Evolutionary conservation across 1,140 invertebrate species (phyloP).

Genomic region (Drosophila navojoa): DNA sequence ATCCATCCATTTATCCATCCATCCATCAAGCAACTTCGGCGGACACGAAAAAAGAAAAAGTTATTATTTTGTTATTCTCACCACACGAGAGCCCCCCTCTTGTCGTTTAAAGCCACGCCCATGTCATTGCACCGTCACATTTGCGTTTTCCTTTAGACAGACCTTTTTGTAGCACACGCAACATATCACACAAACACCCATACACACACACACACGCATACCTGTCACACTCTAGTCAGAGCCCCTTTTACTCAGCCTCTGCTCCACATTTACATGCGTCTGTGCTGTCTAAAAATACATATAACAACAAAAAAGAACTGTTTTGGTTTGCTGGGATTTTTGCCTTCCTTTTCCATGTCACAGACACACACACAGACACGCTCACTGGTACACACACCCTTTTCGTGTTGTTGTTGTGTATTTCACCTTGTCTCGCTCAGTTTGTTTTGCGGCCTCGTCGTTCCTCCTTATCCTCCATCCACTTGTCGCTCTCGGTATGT

Average conservation of each 20-base stretch:
- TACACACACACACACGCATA: conserved; percentile 16
- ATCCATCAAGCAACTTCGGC: conserved; percentile 4
- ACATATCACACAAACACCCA: conserved; percentile 21
- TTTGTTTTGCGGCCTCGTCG: conserved; percentile 46
- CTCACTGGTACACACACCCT: conserved; percentile 12
- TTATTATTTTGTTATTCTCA: not conserved
- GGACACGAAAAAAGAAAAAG: not conserved
- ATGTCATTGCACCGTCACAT: conserved; percentile 67
- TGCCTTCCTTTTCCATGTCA: not conserved
- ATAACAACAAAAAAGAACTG: not conserved
- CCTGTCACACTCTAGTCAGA: conserved; percentile 17
- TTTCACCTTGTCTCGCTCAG: conserved; percentile 36
- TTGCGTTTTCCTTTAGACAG: conserved; percentile 43
- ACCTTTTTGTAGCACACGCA: conserved; percentile 46
- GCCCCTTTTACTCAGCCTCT: conserved; percentile 5
- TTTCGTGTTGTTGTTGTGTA: conserved; percentile 53
- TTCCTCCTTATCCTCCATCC: conserved; percentile 1
- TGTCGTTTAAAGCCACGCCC: conserved; percentile 29
- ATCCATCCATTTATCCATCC: not conserved
- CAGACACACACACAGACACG: conserved; percentile 13
- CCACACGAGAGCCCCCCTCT: not conserved
- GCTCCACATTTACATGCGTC: conserved; percentile 15
- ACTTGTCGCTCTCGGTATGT: conserved; percentile 48
- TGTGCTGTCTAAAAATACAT: conserved; percentile 18
- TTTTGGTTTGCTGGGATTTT: conserved; percentile 37